Conservation (phyloP, 1,140 invertebrate species). For the Augochlora pura region DNA sequence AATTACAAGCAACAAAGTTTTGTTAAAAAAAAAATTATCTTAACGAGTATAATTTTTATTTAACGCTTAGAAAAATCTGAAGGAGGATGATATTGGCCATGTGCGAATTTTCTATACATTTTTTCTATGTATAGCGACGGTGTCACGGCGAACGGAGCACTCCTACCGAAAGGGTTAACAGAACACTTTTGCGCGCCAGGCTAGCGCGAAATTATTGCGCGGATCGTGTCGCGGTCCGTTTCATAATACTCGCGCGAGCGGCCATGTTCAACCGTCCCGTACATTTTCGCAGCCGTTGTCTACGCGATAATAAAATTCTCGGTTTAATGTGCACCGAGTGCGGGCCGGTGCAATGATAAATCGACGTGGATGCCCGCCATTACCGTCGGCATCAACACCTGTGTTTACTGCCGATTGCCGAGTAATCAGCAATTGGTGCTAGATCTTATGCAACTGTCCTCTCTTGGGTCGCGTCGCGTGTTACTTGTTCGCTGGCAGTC, state of each 20-base stretch:
- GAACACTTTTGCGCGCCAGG: not conserved
- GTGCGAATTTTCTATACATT: too few species aligned
- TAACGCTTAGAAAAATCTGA: too few species aligned
- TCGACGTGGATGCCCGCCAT: constrained; percentile 20
- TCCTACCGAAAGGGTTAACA: too few species aligned
- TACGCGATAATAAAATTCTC: constrained; percentile 51
- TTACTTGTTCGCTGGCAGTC: too few species aligned
- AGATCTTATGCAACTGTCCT: constrained; percentile 31
- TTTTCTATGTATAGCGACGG: too few species aligned
- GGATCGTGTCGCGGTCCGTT: constrained; percentile 26
- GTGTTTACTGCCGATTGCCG: constrained; percentile 42
- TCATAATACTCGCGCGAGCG: constrained; percentile 21
- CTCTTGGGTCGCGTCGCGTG: not conserved
- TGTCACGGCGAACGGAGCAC: too few species aligned
- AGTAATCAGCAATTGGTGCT: constrained; percentile 28
- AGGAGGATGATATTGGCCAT: too few species aligned
- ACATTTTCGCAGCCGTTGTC: constrained; percentile 15
- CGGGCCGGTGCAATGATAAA: constrained; percentile 34
- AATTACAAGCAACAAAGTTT: too few species aligned
- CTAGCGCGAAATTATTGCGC: constrained; percentile 12
- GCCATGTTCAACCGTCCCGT: constrained; percentile 8
- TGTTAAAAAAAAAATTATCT: too few species aligned
- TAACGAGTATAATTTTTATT: too few species aligned
- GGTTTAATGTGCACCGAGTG: constrained; percentile 43
- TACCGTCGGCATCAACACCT: constrained; percentile 25